Base-by-base conservation (phyloP, 2,797 vertebrate genomes). In the Eulemur albifrons region DNA sequence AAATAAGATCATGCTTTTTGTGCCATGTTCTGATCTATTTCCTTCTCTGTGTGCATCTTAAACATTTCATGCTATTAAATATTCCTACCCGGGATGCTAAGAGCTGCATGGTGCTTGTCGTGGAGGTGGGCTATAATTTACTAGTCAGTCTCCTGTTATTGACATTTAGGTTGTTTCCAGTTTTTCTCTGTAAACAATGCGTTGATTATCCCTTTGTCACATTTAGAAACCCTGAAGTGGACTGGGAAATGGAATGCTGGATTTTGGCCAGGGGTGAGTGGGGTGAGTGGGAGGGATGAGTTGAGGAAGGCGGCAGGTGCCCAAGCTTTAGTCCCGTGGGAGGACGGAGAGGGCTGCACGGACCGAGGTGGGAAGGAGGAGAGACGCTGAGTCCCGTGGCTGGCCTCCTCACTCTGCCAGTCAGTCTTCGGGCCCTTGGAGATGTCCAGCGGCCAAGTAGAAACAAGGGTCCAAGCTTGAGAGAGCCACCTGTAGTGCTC, bases 51-150 rank as follows among this genome's bases (percentile, higher is more conserved):
- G 54, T 5, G 17, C 4, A 4, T 32, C 45, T 0, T 4, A n/a
- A 20, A 7, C 23, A 8, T 35, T 52, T 14, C 1, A 0, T 72
- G 61, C 25, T 18, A 6, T 43, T n/a, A 13, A n/a, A 7, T 59
- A 18, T 32, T n/a, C 69, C 89, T 32, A 18, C 38, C 30, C 15
- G 25, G 13, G 70, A 57, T 20, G 21, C 32, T 65, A 13, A 40
- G 0, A 1, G 32, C 63, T n/a, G 3, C 14, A 0, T 2, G 25
- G 65, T 27, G 11, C 7, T 40, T 0, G 0, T 17, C 5, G 0
- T 0, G 9, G 72, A 57, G 72, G 70, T 21, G 0, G 32, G 5
- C n/a, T 14, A 2, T 3, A 25, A 23, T 48, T 25, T 57, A 61
- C 40, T 67, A 18, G 14, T 7, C 0, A 0, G 61, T 18, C 38